These are phyloP conservation scores for Radopholus similis DNA, from an alignment of 1,140 invertebrate species.

Conservation along the genomic window DNA sequence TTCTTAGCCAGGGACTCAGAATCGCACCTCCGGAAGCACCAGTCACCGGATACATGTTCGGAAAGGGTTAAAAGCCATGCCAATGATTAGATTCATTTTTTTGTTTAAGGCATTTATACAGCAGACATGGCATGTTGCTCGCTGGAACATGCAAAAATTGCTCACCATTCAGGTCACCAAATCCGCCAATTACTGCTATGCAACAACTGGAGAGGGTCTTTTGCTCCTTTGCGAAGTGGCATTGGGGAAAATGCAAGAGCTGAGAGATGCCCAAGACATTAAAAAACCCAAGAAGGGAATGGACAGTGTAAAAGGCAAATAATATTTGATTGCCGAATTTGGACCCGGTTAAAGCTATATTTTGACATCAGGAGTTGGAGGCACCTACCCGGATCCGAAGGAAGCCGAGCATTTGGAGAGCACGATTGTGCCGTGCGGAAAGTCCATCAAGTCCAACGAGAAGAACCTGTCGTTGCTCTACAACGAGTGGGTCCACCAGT, in stretches of 20 bases:
- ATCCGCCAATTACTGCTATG: conserved; percentile 92
- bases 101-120: conserved; percentile 82
- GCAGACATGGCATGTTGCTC: conserved; percentile 88
- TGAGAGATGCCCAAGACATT: conserved; percentile 30
- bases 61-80: no score
- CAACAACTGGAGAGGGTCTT: conserved; percentile 69
- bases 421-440: conserved; percentile 33
- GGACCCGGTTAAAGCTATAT: background rate
- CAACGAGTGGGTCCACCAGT: conserved; percentile 35
- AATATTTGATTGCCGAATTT: background rate
- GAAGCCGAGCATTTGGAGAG: conserved; percentile 28
- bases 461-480: conserved; percentile 27
- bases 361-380: conserved; percentile 32
- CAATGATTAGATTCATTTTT: no score
- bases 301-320: conserved; percentile 40
- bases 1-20: conserved; percentile 88
- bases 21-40: conserved; percentile 94
- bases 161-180: conserved; percentile 64
- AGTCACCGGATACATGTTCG: conserved; percentile 67
- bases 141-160: background rate
- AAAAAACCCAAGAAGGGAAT: conserved; percentile 39
- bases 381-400: conserved; percentile 33
- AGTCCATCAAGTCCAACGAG: conserved; percentile 18
- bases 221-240: conserved; percentile 78
- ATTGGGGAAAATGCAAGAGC: conserved; percentile 36